phyloP scores from a whole-genome alignment of 2,797 vertebrate species.

The Acrocephalus scirpaceus region DNA sequence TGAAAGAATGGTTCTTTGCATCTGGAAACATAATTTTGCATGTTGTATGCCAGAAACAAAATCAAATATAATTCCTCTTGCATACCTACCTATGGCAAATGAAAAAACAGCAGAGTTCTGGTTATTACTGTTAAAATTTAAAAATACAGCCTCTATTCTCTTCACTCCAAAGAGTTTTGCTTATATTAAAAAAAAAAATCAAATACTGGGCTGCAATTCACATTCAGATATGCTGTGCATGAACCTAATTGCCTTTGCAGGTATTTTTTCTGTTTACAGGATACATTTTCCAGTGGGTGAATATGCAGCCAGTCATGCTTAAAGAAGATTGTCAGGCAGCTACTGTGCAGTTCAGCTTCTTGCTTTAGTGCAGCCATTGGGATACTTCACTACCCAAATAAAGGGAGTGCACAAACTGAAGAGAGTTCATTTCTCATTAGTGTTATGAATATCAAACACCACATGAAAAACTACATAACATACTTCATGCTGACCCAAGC shows the following conservation, averaged over 20 bases:
- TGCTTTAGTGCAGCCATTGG: neutral
- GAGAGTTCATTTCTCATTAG: neutral
- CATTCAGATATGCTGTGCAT: neutral
- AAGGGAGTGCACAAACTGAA: neutral
- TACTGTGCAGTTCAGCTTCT: neutral
- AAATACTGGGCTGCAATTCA: neutral
- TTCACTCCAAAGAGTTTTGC: neutral
- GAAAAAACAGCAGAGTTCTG: neutral
- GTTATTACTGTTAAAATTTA: neutral
- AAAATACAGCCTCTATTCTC: neutral
- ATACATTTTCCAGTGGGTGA: neutral
- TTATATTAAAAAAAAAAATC: neutral
- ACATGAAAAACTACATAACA: neutral
- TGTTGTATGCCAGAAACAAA: neutral
- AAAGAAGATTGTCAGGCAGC: neutral
- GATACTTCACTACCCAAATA: neutral
- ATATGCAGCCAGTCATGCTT: neutral
- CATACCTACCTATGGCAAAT: neutral
- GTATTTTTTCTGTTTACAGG: neutral
- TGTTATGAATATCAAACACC: neutral
- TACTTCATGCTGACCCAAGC: neutral
- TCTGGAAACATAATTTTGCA: neutral
- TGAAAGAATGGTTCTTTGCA: neutral
- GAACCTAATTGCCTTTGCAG: neutral
- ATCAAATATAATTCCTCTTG: neutral